Percentiles rank a stretch among this genome's conserved stretches.
Evolutionary conservation across 2,888 invertebrate species (phyloP).

Genomic region (Ashinkailepas kermadecensis): DNA sequence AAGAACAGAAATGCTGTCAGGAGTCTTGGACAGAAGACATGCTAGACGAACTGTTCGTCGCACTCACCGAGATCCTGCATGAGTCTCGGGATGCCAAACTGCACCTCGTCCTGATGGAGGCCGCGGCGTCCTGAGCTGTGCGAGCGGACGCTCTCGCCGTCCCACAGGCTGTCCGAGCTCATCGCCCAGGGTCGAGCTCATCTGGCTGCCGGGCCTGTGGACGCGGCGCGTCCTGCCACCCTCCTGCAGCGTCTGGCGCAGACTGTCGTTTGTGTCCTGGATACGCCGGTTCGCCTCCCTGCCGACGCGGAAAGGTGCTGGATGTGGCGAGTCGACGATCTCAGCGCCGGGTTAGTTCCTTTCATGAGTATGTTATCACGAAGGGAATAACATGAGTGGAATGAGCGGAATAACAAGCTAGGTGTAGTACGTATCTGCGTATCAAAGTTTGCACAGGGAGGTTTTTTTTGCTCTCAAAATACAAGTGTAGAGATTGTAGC

Average conservation of each 20-base stretch:
- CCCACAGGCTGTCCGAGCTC: conserved; percentile 14
- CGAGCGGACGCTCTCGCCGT: conserved; percentile 27
- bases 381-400: too few relatives aligned
- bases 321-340: too few relatives aligned
- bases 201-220: conserved; percentile 1
- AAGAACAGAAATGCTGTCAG: neutral
- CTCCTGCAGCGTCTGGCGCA: conserved; percentile 39
- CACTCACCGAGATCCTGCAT: conserved; percentile 31
- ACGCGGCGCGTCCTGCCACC: conserved; percentile 23
- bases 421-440: too few relatives aligned
- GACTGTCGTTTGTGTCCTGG: conserved; percentile 52
- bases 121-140: conserved; percentile 23
- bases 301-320: conserved; percentile 29
- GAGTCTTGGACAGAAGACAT: too few relatives aligned
- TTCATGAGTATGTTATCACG: too few relatives aligned
- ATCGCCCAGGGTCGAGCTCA: conserved; percentile 18
- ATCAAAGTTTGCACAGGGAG: too few relatives aligned
- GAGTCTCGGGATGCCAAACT: conserved; percentile 30
- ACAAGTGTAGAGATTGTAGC: too few relatives aligned
- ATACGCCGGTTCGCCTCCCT: conserved; percentile 52
- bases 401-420: too few relatives aligned
- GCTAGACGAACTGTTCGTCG: too few relatives aligned
- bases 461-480: too few relatives aligned
- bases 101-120: conserved; percentile 27
- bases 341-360: too few relatives aligned